Evolutionary conservation across 1,140 invertebrate genomes (phyloP), one percentile per base, ranked within the genome.

Genomic region (Trigoniulus corallinus): DNA sequence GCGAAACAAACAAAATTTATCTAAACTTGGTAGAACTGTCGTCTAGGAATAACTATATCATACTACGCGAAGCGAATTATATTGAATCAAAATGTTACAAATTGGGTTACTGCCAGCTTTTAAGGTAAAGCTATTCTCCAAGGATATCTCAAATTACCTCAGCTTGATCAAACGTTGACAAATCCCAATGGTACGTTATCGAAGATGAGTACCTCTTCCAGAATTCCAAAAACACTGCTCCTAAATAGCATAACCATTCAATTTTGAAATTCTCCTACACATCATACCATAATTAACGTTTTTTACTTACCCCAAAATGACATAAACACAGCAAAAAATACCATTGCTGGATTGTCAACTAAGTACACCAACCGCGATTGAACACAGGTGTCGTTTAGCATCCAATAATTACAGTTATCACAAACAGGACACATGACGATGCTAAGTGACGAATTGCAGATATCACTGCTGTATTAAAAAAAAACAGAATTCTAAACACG

Each of bases 301-400:
- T n/a, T n/a, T n/a, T n/a, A n/a, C n/a, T n/a, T n/a, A 76, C 85
- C 84, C 88, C 89, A 97, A 63, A 98, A 79, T 29, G 91, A 92
- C 91, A 98, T 97, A 61, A 97, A 88, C 41, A 89, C 77, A 26
- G 94, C 85, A 68, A 96, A 98, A 61, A 88, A 78, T 1, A 97
- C 81, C 0, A 92, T 97, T 10, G 82, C 84, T 3, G 81, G 74
- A 71, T 98, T 98, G 62, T 98, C 94, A 63, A 98, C 93, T 25
- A 98, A 71, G 62, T 95, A 94, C 0, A 88, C 91, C 13, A 89
- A 72, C 59, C 77, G 74, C n/a, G 88, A 78, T 64, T 92, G 81
- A 25, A 80, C 61, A 67, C 92, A 98, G 0, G 86, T 88, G 56
- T 87, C 80, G n/a, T 74, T 73, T 0, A 96, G 65, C 59, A 81